Conservation (phyloP, 2,888 invertebrate species). For the Odontocerum albicorne region DNA sequence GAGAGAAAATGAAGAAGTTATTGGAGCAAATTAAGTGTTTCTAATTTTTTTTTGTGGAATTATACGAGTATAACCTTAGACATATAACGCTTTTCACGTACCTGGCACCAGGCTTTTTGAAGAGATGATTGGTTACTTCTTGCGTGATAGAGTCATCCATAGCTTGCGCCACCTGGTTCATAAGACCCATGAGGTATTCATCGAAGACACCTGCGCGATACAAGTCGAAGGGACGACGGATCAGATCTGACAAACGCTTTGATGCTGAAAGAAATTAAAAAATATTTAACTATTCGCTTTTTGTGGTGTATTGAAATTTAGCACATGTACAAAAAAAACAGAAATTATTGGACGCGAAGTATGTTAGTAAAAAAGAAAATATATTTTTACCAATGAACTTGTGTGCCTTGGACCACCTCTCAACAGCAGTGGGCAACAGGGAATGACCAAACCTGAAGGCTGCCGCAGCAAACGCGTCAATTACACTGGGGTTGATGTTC, state of each 20-base stretch:
- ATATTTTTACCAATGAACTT: slow-evolving; percentile 84
- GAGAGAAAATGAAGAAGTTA: too few species aligned
- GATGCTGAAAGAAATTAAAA: slow-evolving; percentile 64
- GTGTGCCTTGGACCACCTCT: slow-evolving; percentile 93
- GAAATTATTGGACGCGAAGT: too few species aligned
- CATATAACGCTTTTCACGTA: too few species aligned
- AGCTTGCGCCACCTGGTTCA: slow-evolving; percentile 93
- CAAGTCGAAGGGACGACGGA: slow-evolving; percentile 85
- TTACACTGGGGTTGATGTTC: slow-evolving; percentile 83
- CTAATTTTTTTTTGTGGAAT: too few species aligned
- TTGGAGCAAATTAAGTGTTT: too few species aligned
- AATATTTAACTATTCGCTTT: background rate
- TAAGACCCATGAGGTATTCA: slow-evolving; percentile 89
- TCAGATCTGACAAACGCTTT: slow-evolving; percentile 83
- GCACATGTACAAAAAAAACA: too few species aligned
- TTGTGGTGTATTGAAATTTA: too few species aligned
- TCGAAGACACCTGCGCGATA: slow-evolving; percentile 89
- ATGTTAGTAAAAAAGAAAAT: too few species aligned
- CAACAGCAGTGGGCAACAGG: slow-evolving; percentile 84
- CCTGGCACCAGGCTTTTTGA: slow-evolving; percentile 74
- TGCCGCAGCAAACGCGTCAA: slow-evolving; percentile 88
- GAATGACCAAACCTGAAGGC: slow-evolving; percentile 93
- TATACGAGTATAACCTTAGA: too few species aligned
- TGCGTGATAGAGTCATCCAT: slow-evolving; percentile 93
- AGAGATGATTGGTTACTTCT: slow-evolving; percentile 89